Base-by-base conservation (phyloP, 2,113 vertebrate species). In the Rutilus rutilus region DNA sequence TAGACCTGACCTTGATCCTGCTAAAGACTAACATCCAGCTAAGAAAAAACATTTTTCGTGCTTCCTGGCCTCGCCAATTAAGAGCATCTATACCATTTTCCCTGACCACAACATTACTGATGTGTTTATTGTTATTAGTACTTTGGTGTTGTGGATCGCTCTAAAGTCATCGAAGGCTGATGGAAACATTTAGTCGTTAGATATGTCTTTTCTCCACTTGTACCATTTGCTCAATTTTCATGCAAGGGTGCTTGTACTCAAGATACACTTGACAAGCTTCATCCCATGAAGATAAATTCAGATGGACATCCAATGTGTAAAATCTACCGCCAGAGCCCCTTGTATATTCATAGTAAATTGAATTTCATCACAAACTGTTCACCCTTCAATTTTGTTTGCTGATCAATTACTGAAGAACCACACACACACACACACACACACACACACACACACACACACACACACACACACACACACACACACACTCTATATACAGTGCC, bases 51-150 rank as follows among this genome's bases (percentile, higher is more conserved):
- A 85, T 89, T 82, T 82, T 47, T 83, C 78, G 82, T 71, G 33
- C 78, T 89, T 87, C 86, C 50, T 52, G 78, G 67, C 25, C 57
- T 64, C 50, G 71, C 83, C 78, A 36, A 54, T 86, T 86, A 82
- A 71, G 86, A 84, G 14, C n/a, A 74, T 84, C 86, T 87, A 64
- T 82, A 87, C 78, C 83, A 85, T 81, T 85, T 78, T 45, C 60
- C 82, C 45, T 33, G 39, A 71, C 67, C 78, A 60, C 60, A 89
- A 85, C 73, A 76, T 82, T 85, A 64, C 82, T 89, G 85, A 87
- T 87, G 86, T 87, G 62, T 85, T 87, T 83, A 85, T 57, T 8
- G 6, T 74, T 42, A 39, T 85, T 57, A 57, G 78, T 33, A 54
- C 39, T 30, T 75, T 73, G 78, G 52, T 47, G 36, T 73, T 52